Evolutionary conservation across 2,797 vertebrate species (phyloP), one percentile per base, ranked within the genome.

Genomic region (Ptychadena robeensis): DNA sequence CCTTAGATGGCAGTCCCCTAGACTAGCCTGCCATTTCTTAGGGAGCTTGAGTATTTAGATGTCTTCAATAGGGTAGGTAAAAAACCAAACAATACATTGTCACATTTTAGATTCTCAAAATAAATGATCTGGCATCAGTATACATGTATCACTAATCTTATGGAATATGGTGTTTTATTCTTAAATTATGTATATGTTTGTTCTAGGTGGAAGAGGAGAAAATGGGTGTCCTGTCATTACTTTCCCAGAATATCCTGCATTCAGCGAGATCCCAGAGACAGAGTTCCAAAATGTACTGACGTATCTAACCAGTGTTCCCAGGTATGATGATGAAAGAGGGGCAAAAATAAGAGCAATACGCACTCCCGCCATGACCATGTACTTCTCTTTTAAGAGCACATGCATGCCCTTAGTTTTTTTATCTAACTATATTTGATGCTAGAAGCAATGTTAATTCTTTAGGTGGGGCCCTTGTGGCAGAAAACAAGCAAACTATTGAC

Each of bases 281-380:
- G 97, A 98, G 85, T 98, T 99, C 90, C 96, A 97, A 90, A 97
- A 96, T 9, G 98, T 99, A 84, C 91, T 99, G 84, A 96, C 96
- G 7, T 99, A 99, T 88, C 92, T 99, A 88, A 98, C 98, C 0
- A 97, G 97, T 70, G 93, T 99, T 22, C 97, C 97, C 81, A 98
- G 96, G 98, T 99, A 86, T 87, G 91, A 10, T 57, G 15, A 27
- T 53, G 44, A 8, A 22, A 53, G 1, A 2, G 7, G 15, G 18
- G 2, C 44, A 6, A 5, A 22, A 53, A 22, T 22, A n/a, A 53
- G 5, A 22, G 40, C 18, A 6, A 32, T 22, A 14, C 44, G 22
- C 3, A 59, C 2, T 14, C 0, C 2, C 15, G 38, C 18, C 12
- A n/a, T 4, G 57, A 22, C 5, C 18, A 48, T 3, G 22, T 53